A percentile compares a stretch with the other conserved stretches of the same genome.
Conservation (phyloP, 2,113 vertebrate species). For the Dipodomys spectabilis region DNA sequence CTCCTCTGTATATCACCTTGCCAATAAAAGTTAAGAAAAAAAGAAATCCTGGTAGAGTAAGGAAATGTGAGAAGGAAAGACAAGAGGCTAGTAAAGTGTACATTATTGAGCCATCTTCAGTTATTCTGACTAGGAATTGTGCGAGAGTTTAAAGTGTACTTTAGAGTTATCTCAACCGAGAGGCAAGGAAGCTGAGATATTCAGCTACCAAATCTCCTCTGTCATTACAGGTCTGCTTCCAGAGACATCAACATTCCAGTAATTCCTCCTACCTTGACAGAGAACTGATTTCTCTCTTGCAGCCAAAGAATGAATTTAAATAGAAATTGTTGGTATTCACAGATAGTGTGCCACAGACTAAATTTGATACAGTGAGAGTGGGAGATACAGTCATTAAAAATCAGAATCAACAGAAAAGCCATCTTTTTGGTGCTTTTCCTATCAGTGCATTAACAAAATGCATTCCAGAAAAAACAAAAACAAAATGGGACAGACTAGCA, state of each 20-base stretch:
- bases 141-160: background rate
- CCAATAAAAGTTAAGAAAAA: too few relatives aligned
- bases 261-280: background rate
- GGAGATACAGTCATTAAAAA: background rate
- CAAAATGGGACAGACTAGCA: background rate
- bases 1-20: too few relatives aligned
- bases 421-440: constrained; percentile 19
- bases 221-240: background rate
- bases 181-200: background rate
- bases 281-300: background rate
- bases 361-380: background rate
- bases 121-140: background rate
- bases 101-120: background rate
- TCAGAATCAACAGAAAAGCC: constrained; percentile 1
- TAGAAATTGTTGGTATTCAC: background rate
- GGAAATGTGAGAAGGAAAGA: background rate
- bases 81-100: background rate
- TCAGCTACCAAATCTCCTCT: background rate
- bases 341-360: background rate
- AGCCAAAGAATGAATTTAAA: background rate
- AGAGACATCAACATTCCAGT: background rate
- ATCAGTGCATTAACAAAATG: background rate
- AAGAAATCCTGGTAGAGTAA: background rate
- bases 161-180: background rate
- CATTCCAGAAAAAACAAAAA: background rate